Evolutionary conservation across 2,888 invertebrate species (phyloP), one percentile per base, ranked within the genome.

Genomic region (Synergus laeviventris): DNA sequence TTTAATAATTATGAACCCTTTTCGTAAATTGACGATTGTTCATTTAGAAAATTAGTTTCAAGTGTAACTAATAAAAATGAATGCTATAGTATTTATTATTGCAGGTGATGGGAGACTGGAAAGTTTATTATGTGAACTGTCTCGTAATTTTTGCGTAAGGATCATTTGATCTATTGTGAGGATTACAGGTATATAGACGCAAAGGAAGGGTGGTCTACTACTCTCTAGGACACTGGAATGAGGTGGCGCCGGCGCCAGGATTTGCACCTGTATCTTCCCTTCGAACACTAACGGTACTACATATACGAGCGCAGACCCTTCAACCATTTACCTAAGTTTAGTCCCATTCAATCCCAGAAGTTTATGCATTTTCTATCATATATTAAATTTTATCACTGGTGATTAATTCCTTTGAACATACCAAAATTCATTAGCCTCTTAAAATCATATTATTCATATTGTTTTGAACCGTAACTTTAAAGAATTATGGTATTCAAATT

Each of bases 181-280:
- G 21, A 74, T 76, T 77, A 74, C 81, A 84, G 83, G 83, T 82
- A 84, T 79, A 74, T 62, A 73, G 75, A 21, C 77, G 76, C 73
- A 74, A 77, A 76, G 77, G 81, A 83, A 84, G 83, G 79, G 82
- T 81, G 78, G 73, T 45, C 18, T 42, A 31, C 60, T 18, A 42
- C 45, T 74, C 36, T 39, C 73, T 76, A 66, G 74, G 64, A 42
- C 31, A 5, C 59, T 42, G 1, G 54, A 78, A 59, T 75, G 66
- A 66, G 82, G 59, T 76, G 83, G 85, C 87, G 87, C 87, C 86
- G 86, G 86, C 87, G 87, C 86, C 84, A 81, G 81, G 80, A 79
- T 83, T 85, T 83, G 83, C 85, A 86, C 87, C 87, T 85, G 85
- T 56, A 56, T 83, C 78, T 62, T 82, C 42, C 21, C 21, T 42